Conservation (phyloP, 2,888 invertebrate genomes). For the Megastigmus dorsalis region DNA sequence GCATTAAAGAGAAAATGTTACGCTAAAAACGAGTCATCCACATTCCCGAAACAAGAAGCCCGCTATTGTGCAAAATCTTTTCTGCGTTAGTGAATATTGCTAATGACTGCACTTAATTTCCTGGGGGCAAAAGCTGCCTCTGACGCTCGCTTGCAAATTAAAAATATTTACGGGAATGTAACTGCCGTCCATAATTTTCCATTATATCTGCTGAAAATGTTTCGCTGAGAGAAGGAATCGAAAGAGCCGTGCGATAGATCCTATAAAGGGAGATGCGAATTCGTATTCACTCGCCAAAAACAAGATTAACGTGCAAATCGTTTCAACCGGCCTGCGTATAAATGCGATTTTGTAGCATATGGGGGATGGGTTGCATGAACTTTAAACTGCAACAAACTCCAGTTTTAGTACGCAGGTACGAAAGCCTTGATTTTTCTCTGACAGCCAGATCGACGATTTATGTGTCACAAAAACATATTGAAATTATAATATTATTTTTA, state of each 20-base stretch:
- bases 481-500: too few relatives aligned
- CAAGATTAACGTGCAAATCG: neutral
- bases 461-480: too few relatives aligned
- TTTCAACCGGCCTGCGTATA: neutral
- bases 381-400: slow-evolving; percentile 3
- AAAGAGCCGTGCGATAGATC: neutral
- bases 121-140: slow-evolving; percentile 59
- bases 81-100: slow-evolving; percentile 66
- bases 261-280: neutral
- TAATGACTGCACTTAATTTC: slow-evolving; percentile 70
- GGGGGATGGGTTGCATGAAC: too few relatives aligned
- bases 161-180: slow-evolving; percentile 64
- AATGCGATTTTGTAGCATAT: slow-evolving; percentile 1
- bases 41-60: neutral
- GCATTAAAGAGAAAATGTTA: neutral
- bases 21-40: too few relatives aligned
- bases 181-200: slow-evolving; percentile 59
- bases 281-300: neutral
- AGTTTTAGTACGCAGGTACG: neutral
- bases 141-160: slow-evolving; percentile 63
- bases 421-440: too few relatives aligned
- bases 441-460: too few relatives aligned
- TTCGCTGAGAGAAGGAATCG: neutral
- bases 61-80: slow-evolving; percentile 60
- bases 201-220: neutral